Conservation (phyloP, 2,888 invertebrate genomes). For the Nysson spinosus region DNA sequence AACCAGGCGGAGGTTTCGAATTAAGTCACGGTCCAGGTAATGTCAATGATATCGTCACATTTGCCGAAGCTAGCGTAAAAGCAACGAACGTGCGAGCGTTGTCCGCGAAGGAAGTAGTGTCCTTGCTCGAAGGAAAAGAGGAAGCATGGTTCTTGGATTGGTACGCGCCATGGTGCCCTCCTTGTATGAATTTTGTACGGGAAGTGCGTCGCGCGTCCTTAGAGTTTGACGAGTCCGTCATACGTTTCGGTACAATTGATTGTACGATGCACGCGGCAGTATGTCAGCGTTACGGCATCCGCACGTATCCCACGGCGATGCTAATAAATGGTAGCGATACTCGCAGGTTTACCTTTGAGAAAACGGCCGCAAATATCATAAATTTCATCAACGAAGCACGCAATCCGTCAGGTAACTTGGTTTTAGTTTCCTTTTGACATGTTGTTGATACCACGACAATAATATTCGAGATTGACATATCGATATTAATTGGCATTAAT, state of each 20-base stretch:
- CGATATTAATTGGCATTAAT: neutral
- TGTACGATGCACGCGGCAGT: constrained; percentile 82
- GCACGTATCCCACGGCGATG: constrained; percentile 85
- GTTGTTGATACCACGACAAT: too few relatives aligned
- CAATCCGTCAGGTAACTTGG: constrained; percentile 79
- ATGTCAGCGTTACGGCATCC: constrained; percentile 81
- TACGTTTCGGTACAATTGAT: constrained; percentile 83
- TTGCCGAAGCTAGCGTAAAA: constrained; percentile 81
- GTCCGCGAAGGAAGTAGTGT: constrained; percentile 81
- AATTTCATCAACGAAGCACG: constrained; percentile 83
- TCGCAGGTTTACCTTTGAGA: constrained; percentile 81
- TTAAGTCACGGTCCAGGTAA: constrained; percentile 83
- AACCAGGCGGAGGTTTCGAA: constrained; percentile 87
- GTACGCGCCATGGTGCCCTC: constrained; percentile 89
- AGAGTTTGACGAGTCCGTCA: constrained; percentile 77
- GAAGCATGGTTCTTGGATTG: constrained; percentile 85
- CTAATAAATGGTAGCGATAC: constrained; percentile 81
- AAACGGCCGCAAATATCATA: constrained; percentile 80
- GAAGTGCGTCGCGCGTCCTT: constrained; percentile 83
- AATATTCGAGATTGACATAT: too few relatives aligned
- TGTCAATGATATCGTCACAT: constrained; percentile 81
- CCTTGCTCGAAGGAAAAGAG: constrained; percentile 76
- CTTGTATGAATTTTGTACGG: constrained; percentile 84
- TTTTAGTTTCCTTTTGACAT: too few relatives aligned
- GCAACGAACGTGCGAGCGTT: constrained; percentile 82